Conservation (phyloP, 2,797 vertebrate species). For the Pagetopsis macropterus region DNA sequence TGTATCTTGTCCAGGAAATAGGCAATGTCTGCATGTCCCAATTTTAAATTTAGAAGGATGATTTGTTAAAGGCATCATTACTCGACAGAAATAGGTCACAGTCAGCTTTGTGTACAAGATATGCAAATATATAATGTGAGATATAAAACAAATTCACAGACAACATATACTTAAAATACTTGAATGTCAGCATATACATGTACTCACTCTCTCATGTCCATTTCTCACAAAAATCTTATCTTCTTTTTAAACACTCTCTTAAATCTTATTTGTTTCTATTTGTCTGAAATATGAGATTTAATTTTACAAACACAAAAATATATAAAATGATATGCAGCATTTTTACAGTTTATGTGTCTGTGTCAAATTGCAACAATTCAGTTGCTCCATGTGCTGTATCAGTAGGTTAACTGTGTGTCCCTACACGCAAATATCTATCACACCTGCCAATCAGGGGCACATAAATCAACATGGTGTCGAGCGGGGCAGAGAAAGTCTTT, state of each 20-base stretch:
- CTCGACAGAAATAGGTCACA: constrained; percentile 19
- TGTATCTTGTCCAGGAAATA: neutral
- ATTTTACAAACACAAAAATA: neutral
- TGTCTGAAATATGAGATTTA: neutral
- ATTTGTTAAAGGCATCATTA: neutral
- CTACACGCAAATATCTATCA: constrained; percentile 59
- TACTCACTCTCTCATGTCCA: neutral
- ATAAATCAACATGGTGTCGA: constrained; percentile 76
- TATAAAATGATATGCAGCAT: neutral
- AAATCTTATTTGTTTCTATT: neutral
- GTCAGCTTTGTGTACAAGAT: neutral
- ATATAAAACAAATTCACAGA: neutral
- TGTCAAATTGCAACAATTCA: constrained; percentile 66
- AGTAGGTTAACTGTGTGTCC: constrained; percentile 70
- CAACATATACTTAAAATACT: neutral
- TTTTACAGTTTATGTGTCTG: constrained; percentile 24
- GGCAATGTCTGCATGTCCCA: neutral
- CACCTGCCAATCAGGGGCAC: constrained; percentile 68
- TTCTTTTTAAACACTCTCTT: neutral
- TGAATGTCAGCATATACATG: neutral
- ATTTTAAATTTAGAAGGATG: neutral
- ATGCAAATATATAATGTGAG: neutral
- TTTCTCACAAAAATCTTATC: neutral
- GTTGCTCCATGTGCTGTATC: constrained; percentile 53
- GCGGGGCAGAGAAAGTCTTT: constrained; percentile 79